Percentiles rank a stretch among this genome's conserved stretches.
phyloP scores from a whole-genome alignment of 2,797 vertebrate species.

The Ctenochaetus hawaiiensis region DNA sequence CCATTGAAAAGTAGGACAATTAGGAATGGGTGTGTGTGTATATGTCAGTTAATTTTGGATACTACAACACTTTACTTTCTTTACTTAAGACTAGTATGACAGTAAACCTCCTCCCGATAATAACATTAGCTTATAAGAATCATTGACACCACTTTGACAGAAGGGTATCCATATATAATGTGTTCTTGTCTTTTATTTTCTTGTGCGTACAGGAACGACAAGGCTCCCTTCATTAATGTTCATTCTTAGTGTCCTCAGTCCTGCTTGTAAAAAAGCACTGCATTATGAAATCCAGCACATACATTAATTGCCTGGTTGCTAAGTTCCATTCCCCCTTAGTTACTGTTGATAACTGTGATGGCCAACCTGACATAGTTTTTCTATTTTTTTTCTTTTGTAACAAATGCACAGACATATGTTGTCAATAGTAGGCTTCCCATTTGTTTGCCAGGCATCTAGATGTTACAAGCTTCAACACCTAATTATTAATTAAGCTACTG shows the following conservation, averaged over 20 bases:
- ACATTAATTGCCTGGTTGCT: not conserved
- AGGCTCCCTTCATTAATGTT: not conserved
- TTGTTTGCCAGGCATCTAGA: no score
- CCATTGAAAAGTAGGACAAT: not conserved
- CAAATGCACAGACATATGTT: not conserved
- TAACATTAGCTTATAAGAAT: no score
- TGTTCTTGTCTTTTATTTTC: not conserved
- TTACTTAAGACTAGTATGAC: not conserved
- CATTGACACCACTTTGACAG: no score
- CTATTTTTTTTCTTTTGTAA: not conserved
- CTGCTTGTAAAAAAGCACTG: not conserved
- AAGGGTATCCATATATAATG: no score
- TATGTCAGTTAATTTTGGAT: not conserved
- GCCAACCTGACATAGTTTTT: not conserved
- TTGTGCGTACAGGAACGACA: not conserved
- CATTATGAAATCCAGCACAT: not conserved
- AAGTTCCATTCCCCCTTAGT: not conserved
- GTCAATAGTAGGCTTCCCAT: no score
- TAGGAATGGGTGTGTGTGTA: no score
- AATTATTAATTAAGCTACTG: no score
- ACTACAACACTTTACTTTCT: not conserved
- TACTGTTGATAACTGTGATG: not conserved
- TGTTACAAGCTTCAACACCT: no score
- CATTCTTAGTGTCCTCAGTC: not conserved
- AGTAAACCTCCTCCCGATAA: no score